Evolutionary conservation across 2,797 vertebrate species (phyloP).

Genomic region (Allobates femoralis): DNA sequence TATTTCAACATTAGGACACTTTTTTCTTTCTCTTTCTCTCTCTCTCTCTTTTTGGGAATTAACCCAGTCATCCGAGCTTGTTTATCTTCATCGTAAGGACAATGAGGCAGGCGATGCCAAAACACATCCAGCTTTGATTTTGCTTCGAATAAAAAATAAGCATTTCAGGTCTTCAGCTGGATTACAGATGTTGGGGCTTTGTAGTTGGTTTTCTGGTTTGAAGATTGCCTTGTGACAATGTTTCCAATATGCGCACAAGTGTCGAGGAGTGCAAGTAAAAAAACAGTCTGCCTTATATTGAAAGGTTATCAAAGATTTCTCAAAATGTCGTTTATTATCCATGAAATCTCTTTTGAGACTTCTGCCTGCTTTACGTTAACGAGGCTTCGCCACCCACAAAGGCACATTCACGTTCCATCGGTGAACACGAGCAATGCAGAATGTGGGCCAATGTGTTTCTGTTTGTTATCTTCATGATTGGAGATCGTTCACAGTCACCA

Average conservation of each 20-base stretch:
- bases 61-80: conserved; percentile 82
- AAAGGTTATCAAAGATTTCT: conserved; percentile 64
- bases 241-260: conserved; percentile 70
- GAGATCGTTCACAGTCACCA: not conserved
- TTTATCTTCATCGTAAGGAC: conserved; percentile 91
- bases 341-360: conserved; percentile 58
- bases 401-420: not conserved
- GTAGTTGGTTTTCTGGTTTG: conserved; percentile 87
- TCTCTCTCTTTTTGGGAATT: conserved; percentile 71
- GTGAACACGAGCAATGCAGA: not conserved
- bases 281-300: conserved; percentile 67
- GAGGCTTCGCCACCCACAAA: conserved; percentile 5
- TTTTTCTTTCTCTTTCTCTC: conserved; percentile 58
- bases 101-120: conserved; percentile 84
- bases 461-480: not conserved
- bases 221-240: conserved; percentile 86
- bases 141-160: conserved; percentile 84
- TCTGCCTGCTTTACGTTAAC: conserved; percentile 5
- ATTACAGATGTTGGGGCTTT: conserved; percentile 90
- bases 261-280: conserved; percentile 71
- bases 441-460: conserved; percentile 2
- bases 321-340: conserved; percentile 51
- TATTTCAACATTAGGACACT: conserved; percentile 79
- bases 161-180: conserved; percentile 89
- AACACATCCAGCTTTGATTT: conserved; percentile 88